Base-by-base conservation (phyloP, 1,140 invertebrate species). In the Idris sp. region DNA sequence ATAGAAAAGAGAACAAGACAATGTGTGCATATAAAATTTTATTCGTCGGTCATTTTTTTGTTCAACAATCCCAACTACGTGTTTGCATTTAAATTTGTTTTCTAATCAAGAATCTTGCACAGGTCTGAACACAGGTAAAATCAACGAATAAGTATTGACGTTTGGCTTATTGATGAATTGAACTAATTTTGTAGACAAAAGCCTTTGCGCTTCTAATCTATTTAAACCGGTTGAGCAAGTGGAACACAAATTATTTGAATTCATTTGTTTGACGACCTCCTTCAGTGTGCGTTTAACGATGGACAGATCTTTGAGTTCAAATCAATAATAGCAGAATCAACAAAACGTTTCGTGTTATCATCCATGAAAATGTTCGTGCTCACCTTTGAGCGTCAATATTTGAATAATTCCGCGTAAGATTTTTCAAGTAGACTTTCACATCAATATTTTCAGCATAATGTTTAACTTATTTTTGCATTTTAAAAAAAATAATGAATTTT, bases 321-420 rank as follows among this genome's bases (percentile, higher is more conserved):
- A 68, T 53, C 53, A 68, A 68, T 58, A 51, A 48, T 58, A 33
- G 25, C 13, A 26, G 51, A 68, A 51, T 58, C 64, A 59, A 58
- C 46, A 59, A 43, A 40, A 51, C 30, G 25, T 41, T 56, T 46
- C 48, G 41, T 38, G 30, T 65, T 54, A 46, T 65, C 40, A 31
- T 4, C 51, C 33, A 33, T 67, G 26, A 67, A 67, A 67, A 54
- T 67, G 62, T 43, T 28, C 11, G 22, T 25, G 26, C 19, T 56
- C 41, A 26, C 33, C 28, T 49, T 49, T 58, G 51, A 49, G 14
- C 18, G 35, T 48, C 49, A 56, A 68, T 58, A 68, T 58, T 68
- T 68, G 64, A 58, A 58, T 56, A 58, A 65, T 65, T 65, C 25
- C 30, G 33, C 33, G 22, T 31, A 53, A 54, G 40, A 36, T 36